Evolutionary conservation across 2,888 invertebrate species (phyloP).

Genomic region (Palloptera scutellata): DNA sequence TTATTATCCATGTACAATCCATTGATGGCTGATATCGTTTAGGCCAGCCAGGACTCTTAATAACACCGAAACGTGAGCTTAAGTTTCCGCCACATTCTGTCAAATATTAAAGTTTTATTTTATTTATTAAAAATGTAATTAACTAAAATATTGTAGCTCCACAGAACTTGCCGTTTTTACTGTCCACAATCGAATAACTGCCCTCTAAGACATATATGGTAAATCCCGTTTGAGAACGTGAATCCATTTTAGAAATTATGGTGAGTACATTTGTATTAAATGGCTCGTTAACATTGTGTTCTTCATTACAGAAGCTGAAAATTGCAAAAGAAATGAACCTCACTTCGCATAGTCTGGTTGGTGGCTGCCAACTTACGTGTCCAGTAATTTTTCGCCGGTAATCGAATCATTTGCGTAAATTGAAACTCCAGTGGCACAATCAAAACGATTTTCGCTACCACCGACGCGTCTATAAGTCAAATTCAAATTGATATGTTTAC

Average conservation of each 20-base stretch:
- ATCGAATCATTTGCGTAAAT: slow-evolving; percentile 42
- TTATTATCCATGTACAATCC: slow-evolving; percentile 83
- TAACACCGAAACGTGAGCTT: slow-evolving; percentile 71
- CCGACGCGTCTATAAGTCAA: slow-evolving; percentile 27
- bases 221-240: neutral
- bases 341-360: too few species aligned
- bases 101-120: neutral
- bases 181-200: slow-evolving; percentile 40
- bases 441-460: slow-evolving; percentile 16
- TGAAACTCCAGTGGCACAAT: slow-evolving; percentile 32
- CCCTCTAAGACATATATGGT: slow-evolving; percentile 25
- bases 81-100: slow-evolving; percentile 79
- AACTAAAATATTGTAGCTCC: neutral
- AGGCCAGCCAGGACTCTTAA: slow-evolving; percentile 85
- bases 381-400: slow-evolving; percentile 34
- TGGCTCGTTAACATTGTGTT: slow-evolving; percentile 24
- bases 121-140: neutral
- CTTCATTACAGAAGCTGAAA: slow-evolving; percentile 34
- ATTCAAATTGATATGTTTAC: slow-evolving; percentile 63
- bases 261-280: slow-evolving; percentile 36
- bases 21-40: slow-evolving; percentile 71
- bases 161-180: slow-evolving; percentile 29
- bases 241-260: slow-evolving; percentile 31
- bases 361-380: slow-evolving; percentile 40
- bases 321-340: neutral